A percentile compares a stretch with the other conserved stretches of the same genome.
Conservation (phyloP, 1,140 invertebrate species). For the Leptonema lineaticorne region DNA sequence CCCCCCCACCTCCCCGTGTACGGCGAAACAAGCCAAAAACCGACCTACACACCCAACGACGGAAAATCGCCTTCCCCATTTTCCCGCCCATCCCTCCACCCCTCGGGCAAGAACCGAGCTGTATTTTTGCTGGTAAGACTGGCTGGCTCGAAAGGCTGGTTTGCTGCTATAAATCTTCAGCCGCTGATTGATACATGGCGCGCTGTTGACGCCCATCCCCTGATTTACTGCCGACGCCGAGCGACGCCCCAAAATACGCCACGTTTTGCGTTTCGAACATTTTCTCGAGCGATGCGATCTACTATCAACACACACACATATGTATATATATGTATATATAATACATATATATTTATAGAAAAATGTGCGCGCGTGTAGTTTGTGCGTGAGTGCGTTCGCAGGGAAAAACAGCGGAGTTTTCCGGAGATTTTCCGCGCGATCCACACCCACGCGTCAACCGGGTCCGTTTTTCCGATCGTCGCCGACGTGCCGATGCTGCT, state of each 20-base stretch:
- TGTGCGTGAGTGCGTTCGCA: too few relatives aligned
- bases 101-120: neutral
- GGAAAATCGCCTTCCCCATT: neutral
- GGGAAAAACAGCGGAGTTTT: too few relatives aligned
- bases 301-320: neutral
- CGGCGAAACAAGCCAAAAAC: too few relatives aligned
- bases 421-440: too few relatives aligned
- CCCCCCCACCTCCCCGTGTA: neutral
- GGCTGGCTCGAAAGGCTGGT: slow-evolving; percentile 24
- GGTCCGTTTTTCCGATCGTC: too few relatives aligned
- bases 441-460: too few relatives aligned
- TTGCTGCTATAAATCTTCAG: slow-evolving; percentile 51
- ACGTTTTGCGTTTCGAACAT: slow-evolving; percentile 5
- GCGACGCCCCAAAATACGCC: slow-evolving; percentile 21
- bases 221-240: slow-evolving; percentile 53
- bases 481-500: neutral
- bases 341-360: neutral
- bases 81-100: neutral
- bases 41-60: neutral
- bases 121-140: neutral
- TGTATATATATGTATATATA: neutral
- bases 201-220: slow-evolving; percentile 57
- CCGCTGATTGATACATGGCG: slow-evolving; percentile 59
- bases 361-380: neutral
- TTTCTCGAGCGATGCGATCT: slow-evolving; percentile 8